phyloP scores from a whole-genome alignment of 1,140 invertebrate genomes.

The Cecropterus lyciades region DNA sequence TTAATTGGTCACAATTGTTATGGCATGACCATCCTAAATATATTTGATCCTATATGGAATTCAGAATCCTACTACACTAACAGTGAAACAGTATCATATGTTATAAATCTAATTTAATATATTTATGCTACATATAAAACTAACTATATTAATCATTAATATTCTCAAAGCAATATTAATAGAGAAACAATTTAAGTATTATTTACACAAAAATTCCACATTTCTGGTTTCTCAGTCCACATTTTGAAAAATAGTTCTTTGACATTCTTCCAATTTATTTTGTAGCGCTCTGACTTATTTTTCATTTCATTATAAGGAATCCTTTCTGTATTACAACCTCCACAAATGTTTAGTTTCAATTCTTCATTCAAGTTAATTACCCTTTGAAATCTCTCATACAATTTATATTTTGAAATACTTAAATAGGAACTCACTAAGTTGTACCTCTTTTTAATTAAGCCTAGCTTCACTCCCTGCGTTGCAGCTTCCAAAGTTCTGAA shows the following conservation, averaged over 20 bases:
- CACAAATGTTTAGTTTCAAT: slow-evolving; percentile 55
- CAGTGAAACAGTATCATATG: too few species aligned
- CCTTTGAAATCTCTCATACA: slow-evolving; percentile 85
- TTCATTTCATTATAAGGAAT: slow-evolving; percentile 83
- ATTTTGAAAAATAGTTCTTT: slow-evolving; percentile 82
- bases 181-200: slow-evolving; percentile 9
- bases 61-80: too few species aligned
- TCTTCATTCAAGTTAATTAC: slow-evolving; percentile 66
- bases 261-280: slow-evolving; percentile 75
- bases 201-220: slow-evolving; percentile 74
- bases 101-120: too few species aligned
- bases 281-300: slow-evolving; percentile 71
- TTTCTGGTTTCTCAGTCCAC: slow-evolving; percentile 85
- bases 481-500: slow-evolving; percentile 89
- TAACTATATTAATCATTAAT: too few species aligned
- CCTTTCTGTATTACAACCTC: slow-evolving; percentile 46
- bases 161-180: too few species aligned
- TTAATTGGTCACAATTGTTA: too few species aligned
- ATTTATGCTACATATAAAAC: too few species aligned
- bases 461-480: slow-evolving; percentile 92
- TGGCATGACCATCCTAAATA: too few species aligned
- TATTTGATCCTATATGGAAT: too few species aligned
- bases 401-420: slow-evolving; percentile 86
- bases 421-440: slow-evolving; percentile 83
- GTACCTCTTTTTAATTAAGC: slow-evolving; percentile 90